phyloP scores from a whole-genome alignment of 2,113 vertebrate species.

The Otis tarda region DNA sequence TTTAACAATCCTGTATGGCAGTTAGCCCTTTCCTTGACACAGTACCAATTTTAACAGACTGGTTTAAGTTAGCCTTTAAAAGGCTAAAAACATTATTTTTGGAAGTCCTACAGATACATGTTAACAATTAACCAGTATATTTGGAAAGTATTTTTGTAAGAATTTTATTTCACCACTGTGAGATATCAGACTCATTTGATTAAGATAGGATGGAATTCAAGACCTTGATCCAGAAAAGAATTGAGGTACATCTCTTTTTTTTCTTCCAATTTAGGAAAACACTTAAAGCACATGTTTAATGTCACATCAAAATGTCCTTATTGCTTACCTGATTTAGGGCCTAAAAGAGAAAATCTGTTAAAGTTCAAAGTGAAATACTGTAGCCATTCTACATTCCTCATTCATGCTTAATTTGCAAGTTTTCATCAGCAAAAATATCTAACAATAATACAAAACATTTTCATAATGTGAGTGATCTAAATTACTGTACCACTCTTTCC shows the following conservation, averaged over 20 bases:
- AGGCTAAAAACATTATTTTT: background rate
- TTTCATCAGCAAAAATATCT: background rate
- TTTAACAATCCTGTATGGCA: background rate
- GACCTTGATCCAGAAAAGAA: background rate
- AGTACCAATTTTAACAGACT: background rate
- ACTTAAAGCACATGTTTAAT: background rate
- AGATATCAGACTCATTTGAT: background rate
- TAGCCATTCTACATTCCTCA: background rate
- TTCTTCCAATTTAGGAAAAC: background rate
- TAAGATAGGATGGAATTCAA: background rate
- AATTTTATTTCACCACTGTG: background rate
- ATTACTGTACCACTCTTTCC: background rate
- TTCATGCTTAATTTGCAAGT: background rate
- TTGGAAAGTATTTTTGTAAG: background rate
- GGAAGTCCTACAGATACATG: background rate
- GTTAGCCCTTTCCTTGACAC: background rate
- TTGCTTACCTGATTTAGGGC: background rate
- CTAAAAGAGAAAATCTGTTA: background rate
- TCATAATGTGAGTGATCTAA: background rate
- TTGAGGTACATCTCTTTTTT: background rate
- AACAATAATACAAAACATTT: background rate
- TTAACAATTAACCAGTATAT: background rate
- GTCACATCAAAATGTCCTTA: background rate
- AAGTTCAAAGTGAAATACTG: background rate
- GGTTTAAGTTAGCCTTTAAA: background rate